These are phyloP conservation scores for Psylliodes chrysocephalus DNA, from an alignment of 2,888 invertebrate species.

Conservation along the genomic window DNA sequence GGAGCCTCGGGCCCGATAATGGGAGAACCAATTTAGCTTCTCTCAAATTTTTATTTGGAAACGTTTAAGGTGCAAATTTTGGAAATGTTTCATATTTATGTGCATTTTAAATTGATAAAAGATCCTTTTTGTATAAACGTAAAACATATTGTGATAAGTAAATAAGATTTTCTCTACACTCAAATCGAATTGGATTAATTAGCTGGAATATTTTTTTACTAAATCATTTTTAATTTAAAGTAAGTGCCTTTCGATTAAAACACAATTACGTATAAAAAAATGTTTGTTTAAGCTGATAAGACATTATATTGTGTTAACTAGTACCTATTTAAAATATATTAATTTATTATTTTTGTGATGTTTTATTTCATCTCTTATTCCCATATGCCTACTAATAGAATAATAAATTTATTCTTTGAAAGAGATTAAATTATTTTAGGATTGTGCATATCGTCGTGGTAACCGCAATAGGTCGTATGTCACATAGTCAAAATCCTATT, in stretches of 20 bases:
- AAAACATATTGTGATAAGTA: slow-evolving; percentile 38
- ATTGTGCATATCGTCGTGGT: too few species aligned
- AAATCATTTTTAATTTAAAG: slow-evolving; percentile 7
- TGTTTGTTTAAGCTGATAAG: slow-evolving; percentile 25
- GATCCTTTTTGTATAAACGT: slow-evolving; percentile 37
- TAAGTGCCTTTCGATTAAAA: slow-evolving; percentile 21
- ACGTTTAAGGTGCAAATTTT: slow-evolving; percentile 14
- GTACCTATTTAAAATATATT: slow-evolving; percentile 23
- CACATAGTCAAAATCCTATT: too few species aligned
- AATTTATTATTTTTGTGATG: slow-evolving; percentile 1
- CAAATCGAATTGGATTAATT: slow-evolving; percentile 19
- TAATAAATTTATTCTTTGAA: too few species aligned
- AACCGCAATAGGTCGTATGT: too few species aligned
- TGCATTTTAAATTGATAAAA: slow-evolving; percentile 28
- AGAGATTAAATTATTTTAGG: too few species aligned
- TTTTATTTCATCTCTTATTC: too few species aligned
- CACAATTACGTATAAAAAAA: slow-evolving; percentile 14
- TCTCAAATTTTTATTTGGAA: slow-evolving; percentile 39
- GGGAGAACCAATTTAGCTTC: too few species aligned
- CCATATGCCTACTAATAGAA: too few species aligned
- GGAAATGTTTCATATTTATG: slow-evolving; percentile 22
- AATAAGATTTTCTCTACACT: background rate
- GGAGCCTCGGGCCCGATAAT: too few species aligned
- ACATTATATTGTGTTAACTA: slow-evolving; percentile 28
- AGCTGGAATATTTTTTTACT: slow-evolving; percentile 21